These are phyloP conservation scores for Anoplophora glabripennis DNA, from an alignment of 1,140 invertebrate species.

Conservation along the genomic window DNA sequence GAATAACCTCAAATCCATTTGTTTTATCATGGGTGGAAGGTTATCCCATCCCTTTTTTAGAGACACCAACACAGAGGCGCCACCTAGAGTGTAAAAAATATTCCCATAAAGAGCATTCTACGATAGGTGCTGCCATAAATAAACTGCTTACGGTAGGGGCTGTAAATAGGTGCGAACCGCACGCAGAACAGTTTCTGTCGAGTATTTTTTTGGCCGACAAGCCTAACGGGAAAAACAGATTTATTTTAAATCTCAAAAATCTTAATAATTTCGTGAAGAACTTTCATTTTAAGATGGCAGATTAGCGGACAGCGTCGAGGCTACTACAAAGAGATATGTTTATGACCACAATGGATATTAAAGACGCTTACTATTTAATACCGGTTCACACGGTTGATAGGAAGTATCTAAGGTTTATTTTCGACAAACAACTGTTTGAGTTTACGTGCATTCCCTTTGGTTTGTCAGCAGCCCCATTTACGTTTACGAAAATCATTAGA, in stretches of 20 bases:
- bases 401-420: not conserved
- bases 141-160: not conserved
- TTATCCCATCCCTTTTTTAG: constrained; percentile 10
- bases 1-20: not conserved
- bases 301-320: not conserved
- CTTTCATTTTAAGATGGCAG: not conserved
- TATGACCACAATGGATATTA: not conserved
- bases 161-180: not conserved
- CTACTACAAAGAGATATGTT: not conserved
- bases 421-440: not conserved
- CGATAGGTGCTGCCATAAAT: not conserved
- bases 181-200: not conserved
- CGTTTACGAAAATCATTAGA: constrained; percentile 3
- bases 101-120: not conserved
- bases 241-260: constrained; percentile 9
- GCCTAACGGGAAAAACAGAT: too few species aligned
- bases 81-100: not conserved
- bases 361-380: not conserved
- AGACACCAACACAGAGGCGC: not conserved
- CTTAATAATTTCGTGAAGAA: not conserved
- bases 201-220: too few species aligned
- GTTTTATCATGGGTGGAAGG: constrained; percentile 6
- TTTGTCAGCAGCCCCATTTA: not conserved
- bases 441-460: not conserved
- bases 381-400: not conserved